Conservation (phyloP, 2,113 vertebrate genomes). For the Triplophysa rosa region DNA sequence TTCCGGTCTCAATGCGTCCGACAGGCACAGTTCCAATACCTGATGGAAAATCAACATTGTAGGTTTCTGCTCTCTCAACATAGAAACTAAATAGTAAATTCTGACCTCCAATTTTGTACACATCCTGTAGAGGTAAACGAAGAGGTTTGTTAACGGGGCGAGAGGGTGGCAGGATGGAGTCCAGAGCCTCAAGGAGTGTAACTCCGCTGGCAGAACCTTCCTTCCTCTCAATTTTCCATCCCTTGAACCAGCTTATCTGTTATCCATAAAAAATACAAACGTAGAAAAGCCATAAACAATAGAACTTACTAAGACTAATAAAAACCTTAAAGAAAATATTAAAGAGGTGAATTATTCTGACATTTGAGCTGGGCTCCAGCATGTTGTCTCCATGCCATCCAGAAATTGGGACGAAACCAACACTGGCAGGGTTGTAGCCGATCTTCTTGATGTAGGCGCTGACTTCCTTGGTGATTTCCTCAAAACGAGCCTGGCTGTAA, state of each 20-base stretch:
- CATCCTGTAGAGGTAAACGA: slow-evolving; percentile 77
- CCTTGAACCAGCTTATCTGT: slow-evolving; percentile 83
- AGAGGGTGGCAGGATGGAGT: slow-evolving; percentile 73
- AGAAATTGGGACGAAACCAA: slow-evolving; percentile 69
- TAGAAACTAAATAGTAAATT: neutral
- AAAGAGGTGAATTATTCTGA: slow-evolving; percentile 34
- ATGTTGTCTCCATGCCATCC: slow-evolving; percentile 71
- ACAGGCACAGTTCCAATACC: slow-evolving; percentile 81
- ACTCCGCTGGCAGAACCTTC: slow-evolving; percentile 66
- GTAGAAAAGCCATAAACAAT: neutral
- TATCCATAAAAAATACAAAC: neutral
- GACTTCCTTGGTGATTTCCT: slow-evolving; percentile 71
- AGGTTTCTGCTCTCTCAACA: neutral
- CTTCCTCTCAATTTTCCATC: slow-evolving; percentile 79
- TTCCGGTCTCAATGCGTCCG: slow-evolving; percentile 78
- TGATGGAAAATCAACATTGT: slow-evolving; percentile 34
- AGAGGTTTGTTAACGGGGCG: slow-evolving; percentile 76
- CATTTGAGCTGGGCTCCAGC: slow-evolving; percentile 66
- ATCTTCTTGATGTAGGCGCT: slow-evolving; percentile 72
- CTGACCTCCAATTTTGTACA: slow-evolving; percentile 78
- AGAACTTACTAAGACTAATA: neutral
- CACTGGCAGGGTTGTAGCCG: slow-evolving; percentile 66
- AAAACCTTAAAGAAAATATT: neutral
- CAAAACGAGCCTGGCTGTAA: slow-evolving; percentile 65
- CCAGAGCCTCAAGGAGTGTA: slow-evolving; percentile 78